Evolutionary conservation across 2,113 vertebrate species (phyloP), one percentile per base, ranked within the genome.

Genomic region (Trichomycterus rosablanca): DNA sequence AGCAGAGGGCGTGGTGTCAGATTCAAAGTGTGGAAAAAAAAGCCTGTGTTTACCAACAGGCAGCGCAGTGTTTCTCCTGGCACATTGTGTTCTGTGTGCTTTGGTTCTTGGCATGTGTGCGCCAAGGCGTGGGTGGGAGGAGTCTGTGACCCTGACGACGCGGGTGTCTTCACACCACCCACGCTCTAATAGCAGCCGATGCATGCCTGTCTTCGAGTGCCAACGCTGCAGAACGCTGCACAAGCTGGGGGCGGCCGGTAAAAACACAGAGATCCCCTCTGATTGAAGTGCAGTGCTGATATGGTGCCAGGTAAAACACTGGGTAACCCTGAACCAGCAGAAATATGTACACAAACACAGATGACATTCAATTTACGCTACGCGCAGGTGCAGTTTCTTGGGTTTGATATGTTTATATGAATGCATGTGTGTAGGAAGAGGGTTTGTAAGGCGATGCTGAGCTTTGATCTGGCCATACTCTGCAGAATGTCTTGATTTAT

Each of bases 61-160:
- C 63, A 72, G 66, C 37, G 55, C 16, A 42, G 28, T 75, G 66
- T 75, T 75, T 75, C 50, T 62, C 66, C 70, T 72, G 66, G 59
- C 59, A 62, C 53, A 39, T 52, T 55, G 63, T 60, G 63, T 59
- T 54, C 53, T 67, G 54, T 67, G 63, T 51, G 51, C 22, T 37
- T 42, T 65, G 10, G 8, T 48, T 48, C 62, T 39, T 32, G 15
- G 52, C 52, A 48, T 65, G 52, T 65, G 62, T 48, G 62, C 24
- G 42, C 6, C 24, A 39, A 67, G 20, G 51, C 32, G 70, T 63
- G 62, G 63, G 74, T 63, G 60, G 70, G 59, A 70, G 67, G 59
- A 70, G 63, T 45, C 50, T 64, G 63, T 74, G 67, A 74, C 72
- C 72, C 72, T 63, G 67, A 64, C 74, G 69, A 66, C 65, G 67